Percentiles rank a stretch among this genome's conserved stretches.
These are phyloP conservation scores for Caenorhabditis afra DNA, from an alignment of 2,888 invertebrate genomes.

Conservation along the genomic window DNA sequence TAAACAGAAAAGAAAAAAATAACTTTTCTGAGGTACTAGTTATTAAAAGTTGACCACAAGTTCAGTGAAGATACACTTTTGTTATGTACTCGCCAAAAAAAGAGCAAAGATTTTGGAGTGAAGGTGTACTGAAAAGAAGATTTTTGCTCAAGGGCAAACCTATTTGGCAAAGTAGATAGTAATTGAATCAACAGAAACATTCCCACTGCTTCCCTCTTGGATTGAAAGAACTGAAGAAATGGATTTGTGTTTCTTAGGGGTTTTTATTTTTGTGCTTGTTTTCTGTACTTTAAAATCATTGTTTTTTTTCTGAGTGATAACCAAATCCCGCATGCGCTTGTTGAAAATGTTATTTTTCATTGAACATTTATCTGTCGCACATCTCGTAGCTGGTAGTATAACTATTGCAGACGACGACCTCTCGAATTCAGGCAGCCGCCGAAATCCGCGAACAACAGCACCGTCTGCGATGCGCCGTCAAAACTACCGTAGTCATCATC, in stretches of 20 bases:
- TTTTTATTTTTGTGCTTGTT: background rate
- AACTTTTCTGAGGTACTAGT: background rate
- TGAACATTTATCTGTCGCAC: background rate
- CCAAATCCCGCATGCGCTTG: background rate
- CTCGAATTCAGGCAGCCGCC: slow-evolving; percentile 49
- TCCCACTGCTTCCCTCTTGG: background rate
- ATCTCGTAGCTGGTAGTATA: background rate
- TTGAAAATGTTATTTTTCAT: background rate
- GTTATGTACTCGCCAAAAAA: background rate
- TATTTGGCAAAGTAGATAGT: slow-evolving; percentile 27
- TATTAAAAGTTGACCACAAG: no score
- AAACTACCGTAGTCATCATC: slow-evolving; percentile 71
- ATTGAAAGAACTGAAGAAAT: background rate
- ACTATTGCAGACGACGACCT: slow-evolving; percentile 52
- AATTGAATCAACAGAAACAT: slow-evolving; percentile 42
- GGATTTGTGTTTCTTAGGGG: background rate
- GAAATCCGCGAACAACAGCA: slow-evolving; percentile 66
- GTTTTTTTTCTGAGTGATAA: no score
- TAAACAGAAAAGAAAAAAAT: background rate
- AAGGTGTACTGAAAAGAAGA: slow-evolving; percentile 27
- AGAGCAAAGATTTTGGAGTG: slow-evolving; percentile 7
- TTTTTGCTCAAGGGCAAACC: slow-evolving; percentile 54
- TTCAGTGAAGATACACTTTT: no score
- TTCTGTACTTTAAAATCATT: no score
- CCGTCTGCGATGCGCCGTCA: slow-evolving; percentile 66